These are phyloP conservation scores for Chanos chanos DNA, from an alignment of 2,797 vertebrate genomes.

Conservation along the genomic window DNA sequence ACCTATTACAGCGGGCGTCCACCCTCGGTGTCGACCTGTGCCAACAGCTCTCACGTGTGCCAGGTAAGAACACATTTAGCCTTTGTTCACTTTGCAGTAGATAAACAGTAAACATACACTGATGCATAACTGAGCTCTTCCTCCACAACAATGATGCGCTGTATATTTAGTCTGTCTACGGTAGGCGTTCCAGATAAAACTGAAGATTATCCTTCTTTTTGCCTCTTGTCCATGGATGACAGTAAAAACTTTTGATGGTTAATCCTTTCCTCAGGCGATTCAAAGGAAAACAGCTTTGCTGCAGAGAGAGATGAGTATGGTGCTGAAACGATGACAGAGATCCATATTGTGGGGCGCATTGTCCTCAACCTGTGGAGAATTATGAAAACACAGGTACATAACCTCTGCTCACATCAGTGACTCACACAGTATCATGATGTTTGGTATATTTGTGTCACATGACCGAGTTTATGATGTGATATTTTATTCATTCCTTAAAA, in stretches of 20 bases:
- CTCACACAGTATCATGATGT: not conserved
- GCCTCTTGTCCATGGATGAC: not conserved
- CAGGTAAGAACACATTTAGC: constrained; percentile 78
- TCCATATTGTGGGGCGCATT: constrained; percentile 88
- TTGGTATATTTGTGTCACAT: no score
- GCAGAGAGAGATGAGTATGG: constrained; percentile 90
- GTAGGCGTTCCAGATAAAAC: not conserved
- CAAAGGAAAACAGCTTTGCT: constrained; percentile 85
- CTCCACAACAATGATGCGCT: no score
- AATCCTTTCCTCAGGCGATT: constrained; percentile 75
- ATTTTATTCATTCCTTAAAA: no score
- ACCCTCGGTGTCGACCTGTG: constrained; percentile 82
- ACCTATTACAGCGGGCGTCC: constrained; percentile 90
- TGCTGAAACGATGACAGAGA: constrained; percentile 91
- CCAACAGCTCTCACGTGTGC: constrained; percentile 91
- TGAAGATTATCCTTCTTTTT: not conserved
- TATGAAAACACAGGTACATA: constrained; percentile 91
- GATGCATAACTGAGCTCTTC: not conserved
- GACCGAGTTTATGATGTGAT: no score
- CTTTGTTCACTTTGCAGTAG: no score
- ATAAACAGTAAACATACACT: not conserved
- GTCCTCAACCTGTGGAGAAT: constrained; percentile 94
- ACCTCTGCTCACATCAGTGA: not conserved
- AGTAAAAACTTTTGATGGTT: not conserved
- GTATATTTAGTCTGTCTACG: no score